Percentiles rank a stretch among this genome's conserved stretches.
phyloP scores from a whole-genome alignment of 2,888 invertebrate genomes.

The Acleris cristana region DNA sequence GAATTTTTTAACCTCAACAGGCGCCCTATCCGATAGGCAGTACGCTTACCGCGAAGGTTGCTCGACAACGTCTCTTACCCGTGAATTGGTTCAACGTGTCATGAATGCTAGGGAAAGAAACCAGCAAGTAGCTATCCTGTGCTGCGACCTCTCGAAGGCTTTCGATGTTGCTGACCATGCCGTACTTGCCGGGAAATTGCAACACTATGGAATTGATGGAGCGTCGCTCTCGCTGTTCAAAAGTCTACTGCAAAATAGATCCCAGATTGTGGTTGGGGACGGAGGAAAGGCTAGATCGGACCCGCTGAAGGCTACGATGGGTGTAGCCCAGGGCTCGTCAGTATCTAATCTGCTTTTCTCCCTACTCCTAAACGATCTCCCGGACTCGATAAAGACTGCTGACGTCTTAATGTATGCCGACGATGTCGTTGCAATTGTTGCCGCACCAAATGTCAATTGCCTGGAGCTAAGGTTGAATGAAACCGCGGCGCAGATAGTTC shows the following conservation, averaged over 20 bases:
- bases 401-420: background rate
- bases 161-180: slow-evolving; percentile 34
- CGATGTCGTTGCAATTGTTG: background rate
- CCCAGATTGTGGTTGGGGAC: slow-evolving; percentile 9
- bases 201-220: slow-evolving; percentile 18
- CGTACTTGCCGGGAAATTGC: slow-evolving; percentile 5
- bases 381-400: background rate
- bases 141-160: slow-evolving; percentile 30
- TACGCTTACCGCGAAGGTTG: background rate
- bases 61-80: too few species aligned
- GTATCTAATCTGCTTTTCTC: background rate
- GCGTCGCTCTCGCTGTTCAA: background rate
- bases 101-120: background rate
- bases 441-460: background rate
- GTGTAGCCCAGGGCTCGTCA: background rate
- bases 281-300: slow-evolving; percentile 9
- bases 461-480: background rate
- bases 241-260: slow-evolving; percentile 6
- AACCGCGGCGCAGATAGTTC: background rate
- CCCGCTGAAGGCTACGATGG: background rate
- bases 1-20: background rate
- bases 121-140: slow-evolving; percentile 21
- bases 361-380: background rate
- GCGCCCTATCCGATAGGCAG: background rate
- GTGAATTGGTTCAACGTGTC: background rate